phyloP scores from a whole-genome alignment of 35 echinoderm and acorn worm genomes.

The Acanthaster planci region DNA sequence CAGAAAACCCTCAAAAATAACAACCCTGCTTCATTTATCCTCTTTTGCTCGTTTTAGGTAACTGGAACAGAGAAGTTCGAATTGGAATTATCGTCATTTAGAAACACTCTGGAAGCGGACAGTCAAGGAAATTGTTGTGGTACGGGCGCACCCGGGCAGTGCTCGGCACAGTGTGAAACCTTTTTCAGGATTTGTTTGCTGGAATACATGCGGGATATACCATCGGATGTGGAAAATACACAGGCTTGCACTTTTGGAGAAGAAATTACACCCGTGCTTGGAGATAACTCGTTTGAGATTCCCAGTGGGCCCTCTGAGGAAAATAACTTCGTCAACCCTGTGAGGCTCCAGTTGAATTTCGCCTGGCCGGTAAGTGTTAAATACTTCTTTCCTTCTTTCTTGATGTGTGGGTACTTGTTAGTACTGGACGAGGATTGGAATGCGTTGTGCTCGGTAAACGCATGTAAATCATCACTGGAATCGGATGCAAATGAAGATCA shows the following conservation, averaged over 20 bases:
- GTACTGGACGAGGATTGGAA: too few species aligned
- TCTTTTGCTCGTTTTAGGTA: background rate
- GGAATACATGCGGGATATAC: conserved; percentile 56
- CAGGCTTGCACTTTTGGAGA: conserved; percentile 51
- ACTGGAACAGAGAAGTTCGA: conserved; percentile 45
- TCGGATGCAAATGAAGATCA: too few species aligned
- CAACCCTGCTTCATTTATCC: background rate
- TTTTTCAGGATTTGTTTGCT: conserved; percentile 59
- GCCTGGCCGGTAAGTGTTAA: conserved; percentile 62
- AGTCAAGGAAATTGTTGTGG: conserved; percentile 57
- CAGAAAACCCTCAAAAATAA: background rate
- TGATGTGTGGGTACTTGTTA: too few species aligned
- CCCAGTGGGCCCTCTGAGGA: conserved; percentile 25
- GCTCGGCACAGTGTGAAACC: conserved; percentile 47
- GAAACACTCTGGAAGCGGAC: conserved; percentile 50
- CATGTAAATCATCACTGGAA: too few species aligned
- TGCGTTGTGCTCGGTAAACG: too few species aligned
- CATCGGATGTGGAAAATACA: conserved; percentile 43
- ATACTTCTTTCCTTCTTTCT: too few species aligned
- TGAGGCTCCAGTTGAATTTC: conserved; percentile 42
- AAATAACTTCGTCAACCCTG: conserved; percentile 42
- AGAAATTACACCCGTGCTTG: conserved; percentile 45
- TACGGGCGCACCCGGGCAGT: conserved; percentile 21
- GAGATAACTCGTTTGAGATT: conserved; percentile 58
- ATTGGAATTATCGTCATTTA: conserved; percentile 56